A percentile compares a stretch with the other conserved stretches of the same genome.
phyloP scores from a whole-genome alignment of 2,113 vertebrate genomes.

The Myotis yumanensis region DNA sequence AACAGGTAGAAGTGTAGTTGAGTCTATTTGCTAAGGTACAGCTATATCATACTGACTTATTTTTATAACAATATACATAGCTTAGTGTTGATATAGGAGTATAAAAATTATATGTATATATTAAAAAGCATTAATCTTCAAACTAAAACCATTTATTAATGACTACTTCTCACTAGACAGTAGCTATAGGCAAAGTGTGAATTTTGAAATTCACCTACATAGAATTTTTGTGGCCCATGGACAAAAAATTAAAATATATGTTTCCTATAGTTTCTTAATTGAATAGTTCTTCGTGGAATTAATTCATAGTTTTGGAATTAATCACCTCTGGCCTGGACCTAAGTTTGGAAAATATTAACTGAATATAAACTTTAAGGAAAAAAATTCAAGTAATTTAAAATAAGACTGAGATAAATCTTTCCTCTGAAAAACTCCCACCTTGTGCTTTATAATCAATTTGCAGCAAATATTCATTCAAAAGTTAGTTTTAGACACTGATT shows the following conservation, averaged over 20 bases:
- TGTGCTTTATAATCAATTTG: background rate
- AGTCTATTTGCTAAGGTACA: background rate
- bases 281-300: background rate
- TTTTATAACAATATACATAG: background rate
- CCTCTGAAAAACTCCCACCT: background rate
- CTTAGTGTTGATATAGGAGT: background rate
- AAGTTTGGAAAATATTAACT: slow-evolving; percentile 31
- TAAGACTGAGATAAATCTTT: background rate
- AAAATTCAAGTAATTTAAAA: slow-evolving; percentile 6
- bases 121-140: background rate
- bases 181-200: background rate
- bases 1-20: background rate
- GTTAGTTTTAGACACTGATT: background rate
- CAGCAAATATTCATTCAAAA: slow-evolving; percentile 12
- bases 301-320: slow-evolving; percentile 23
- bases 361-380: slow-evolving; percentile 22
- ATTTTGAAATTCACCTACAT: background rate
- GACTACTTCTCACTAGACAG: background rate
- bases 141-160: slow-evolving; percentile 2
- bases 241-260: slow-evolving; percentile 9
- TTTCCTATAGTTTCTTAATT: background rate
- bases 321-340: background rate
- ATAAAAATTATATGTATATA: background rate
- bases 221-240: background rate
- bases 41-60: background rate